Evolutionary conservation across 1,140 invertebrate genomes (phyloP).

Genomic region (Leptinotarsa texana): DNA sequence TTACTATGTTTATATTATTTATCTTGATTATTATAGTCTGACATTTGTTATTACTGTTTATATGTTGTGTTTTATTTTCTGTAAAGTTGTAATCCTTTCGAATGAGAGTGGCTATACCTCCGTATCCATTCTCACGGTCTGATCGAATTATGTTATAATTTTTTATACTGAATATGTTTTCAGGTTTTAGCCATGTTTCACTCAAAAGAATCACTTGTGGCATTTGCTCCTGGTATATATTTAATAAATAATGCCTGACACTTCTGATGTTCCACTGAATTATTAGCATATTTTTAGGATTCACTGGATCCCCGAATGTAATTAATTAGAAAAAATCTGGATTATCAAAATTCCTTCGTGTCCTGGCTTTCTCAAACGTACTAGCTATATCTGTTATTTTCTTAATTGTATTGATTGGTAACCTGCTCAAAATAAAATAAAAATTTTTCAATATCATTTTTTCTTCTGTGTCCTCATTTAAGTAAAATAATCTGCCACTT

Average conservation of each 20-base stretch:
- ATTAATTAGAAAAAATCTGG: background rate
- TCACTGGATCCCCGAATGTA: background rate
- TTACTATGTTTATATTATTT: conserved; percentile 14
- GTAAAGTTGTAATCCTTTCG: conserved; percentile 9
- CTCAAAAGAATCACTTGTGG: conserved; percentile 27
- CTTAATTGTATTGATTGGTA: background rate
- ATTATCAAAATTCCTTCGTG: background rate
- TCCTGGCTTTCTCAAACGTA: background rate
- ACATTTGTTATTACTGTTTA: conserved; percentile 15
- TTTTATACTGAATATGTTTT: conserved; percentile 26
- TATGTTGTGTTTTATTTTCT: background rate
- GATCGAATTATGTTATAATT: conserved; percentile 23
- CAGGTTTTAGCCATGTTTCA: conserved; percentile 29
- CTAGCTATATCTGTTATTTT: background rate
- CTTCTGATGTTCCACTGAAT: conserved; percentile 27
- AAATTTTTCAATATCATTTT: background rate
- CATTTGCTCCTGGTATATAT: background rate
- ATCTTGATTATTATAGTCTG: conserved; percentile 7
- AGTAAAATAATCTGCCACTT: background rate
- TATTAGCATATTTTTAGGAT: conserved; percentile 4
- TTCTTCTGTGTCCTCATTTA: background rate
- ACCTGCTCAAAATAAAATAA: background rate
- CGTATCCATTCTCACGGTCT: conserved; percentile 33
- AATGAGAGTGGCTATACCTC: conserved; percentile 26
- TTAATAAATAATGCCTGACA: conserved; percentile 8